Conservation (phyloP, 1,140 invertebrate species). For the Antheraea pernyi region DNA sequence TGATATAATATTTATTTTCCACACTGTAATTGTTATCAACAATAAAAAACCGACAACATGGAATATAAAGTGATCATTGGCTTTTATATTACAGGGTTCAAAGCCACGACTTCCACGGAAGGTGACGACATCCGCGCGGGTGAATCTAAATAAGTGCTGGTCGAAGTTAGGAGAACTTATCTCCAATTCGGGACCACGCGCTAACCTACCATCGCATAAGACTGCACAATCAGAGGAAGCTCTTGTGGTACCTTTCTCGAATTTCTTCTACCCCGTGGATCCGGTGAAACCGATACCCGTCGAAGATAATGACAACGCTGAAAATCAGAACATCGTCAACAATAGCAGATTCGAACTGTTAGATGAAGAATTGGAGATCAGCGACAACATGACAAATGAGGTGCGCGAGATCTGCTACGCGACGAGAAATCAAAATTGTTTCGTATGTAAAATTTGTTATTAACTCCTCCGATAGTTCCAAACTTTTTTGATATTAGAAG, state of each 20-base stretch:
- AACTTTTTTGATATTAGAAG: slow-evolving; percentile 50
- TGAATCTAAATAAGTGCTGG: slow-evolving; percentile 81
- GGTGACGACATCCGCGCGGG: slow-evolving; percentile 72
- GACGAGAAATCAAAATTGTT: slow-evolving; percentile 49
- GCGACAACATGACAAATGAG: slow-evolving; percentile 80
- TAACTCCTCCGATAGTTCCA: slow-evolving; percentile 41
- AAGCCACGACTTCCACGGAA: slow-evolving; percentile 76
- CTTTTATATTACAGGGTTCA: slow-evolving; percentile 63
- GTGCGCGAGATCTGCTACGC: slow-evolving; percentile 75
- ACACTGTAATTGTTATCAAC: background rate
- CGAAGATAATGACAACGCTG: slow-evolving; percentile 63
- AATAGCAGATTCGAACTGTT: slow-evolving; percentile 62
- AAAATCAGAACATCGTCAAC: slow-evolving; percentile 65
- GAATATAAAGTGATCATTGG: slow-evolving; percentile 17
- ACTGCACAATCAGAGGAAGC: slow-evolving; percentile 65
- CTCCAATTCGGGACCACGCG: slow-evolving; percentile 62
- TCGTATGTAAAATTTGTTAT: slow-evolving; percentile 73
- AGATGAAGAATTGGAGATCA: slow-evolving; percentile 66
- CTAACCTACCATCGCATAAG: slow-evolving; percentile 70
- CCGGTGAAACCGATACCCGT: slow-evolving; percentile 62
- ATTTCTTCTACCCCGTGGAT: slow-evolving; percentile 64
- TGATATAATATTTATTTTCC: background rate
- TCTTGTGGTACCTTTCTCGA: slow-evolving; percentile 57
- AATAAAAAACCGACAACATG: background rate
- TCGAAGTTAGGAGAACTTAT: slow-evolving; percentile 79